These are phyloP conservation scores for Streptopelia turtur DNA, from an alignment of 2,797 vertebrate genomes.

Conservation along the genomic window DNA sequence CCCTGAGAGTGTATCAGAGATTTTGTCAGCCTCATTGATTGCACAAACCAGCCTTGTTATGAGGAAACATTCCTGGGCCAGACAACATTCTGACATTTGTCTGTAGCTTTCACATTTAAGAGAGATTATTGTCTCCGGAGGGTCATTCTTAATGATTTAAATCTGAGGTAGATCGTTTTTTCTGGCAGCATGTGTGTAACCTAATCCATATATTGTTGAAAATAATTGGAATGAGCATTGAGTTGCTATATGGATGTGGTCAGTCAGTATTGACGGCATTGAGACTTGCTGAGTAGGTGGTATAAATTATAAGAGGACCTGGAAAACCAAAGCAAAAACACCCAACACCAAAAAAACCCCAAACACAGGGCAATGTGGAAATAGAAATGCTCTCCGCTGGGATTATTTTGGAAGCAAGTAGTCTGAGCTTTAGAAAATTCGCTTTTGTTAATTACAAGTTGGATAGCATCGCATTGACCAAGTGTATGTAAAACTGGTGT, in stretches of 20 bases:
- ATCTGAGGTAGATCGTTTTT: constrained; percentile 63
- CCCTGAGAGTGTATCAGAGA: constrained; percentile 44
- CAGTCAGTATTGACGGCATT: not conserved
- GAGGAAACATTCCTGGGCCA: constrained; percentile 58
- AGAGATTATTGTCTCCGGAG: constrained; percentile 62
- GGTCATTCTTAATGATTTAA: constrained; percentile 69
- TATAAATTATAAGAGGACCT: not conserved
- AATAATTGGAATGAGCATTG: constrained; percentile 11
- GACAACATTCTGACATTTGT: constrained; percentile 51
- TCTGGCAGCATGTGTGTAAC: constrained; percentile 42
- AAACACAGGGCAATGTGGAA: not conserved
- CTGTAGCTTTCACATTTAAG: constrained; percentile 65
- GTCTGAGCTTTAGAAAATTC: not conserved
- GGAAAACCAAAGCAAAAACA: not conserved
- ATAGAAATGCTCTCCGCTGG: not conserved
- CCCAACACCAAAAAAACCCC: not conserved
- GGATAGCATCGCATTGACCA: not conserved
- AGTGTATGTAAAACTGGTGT: not conserved
- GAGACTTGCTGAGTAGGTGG: constrained; percentile 35
- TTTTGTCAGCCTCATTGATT: constrained; percentile 65
- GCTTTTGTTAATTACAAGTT: not conserved
- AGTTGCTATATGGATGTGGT: constrained; percentile 37
- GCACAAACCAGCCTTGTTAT: constrained; percentile 67
- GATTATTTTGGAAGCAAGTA: constrained; percentile 18
- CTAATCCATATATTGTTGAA: constrained; percentile 62